Percentiles rank a stretch among this genome's conserved stretches.
Conservation (phyloP, 2,113 vertebrate genomes). For the Myodes glareolus region DNA sequence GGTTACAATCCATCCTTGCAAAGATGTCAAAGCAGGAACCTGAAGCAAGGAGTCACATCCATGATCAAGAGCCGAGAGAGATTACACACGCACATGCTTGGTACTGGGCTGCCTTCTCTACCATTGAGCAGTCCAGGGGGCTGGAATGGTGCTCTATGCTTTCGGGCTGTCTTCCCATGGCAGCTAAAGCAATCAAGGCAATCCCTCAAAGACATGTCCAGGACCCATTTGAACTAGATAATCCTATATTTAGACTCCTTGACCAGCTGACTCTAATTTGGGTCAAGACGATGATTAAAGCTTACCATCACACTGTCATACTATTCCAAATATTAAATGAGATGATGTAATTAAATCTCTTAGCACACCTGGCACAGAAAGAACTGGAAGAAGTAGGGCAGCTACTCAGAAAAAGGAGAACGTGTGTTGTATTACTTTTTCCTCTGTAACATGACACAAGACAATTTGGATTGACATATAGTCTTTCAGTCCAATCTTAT, state of each 20-base stretch:
- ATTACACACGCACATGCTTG: not conserved
- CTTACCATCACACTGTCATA: not conserved
- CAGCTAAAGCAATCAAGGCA: not conserved
- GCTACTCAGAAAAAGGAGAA: not conserved
- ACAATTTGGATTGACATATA: not conserved
- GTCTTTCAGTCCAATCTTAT: not conserved
- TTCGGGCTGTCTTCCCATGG: not conserved
- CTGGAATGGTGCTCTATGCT: not conserved
- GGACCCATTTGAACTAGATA: not conserved
- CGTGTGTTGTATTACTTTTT: constrained; percentile 1
- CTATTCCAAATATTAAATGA: constrained; percentile 35
- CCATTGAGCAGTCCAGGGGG: not conserved
- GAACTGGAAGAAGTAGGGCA: constrained; percentile 19
- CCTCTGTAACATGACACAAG: not conserved
- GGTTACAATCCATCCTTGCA: not conserved
- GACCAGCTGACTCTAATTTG: not conserved
- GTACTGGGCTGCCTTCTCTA: not conserved
- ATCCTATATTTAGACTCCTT: not conserved
- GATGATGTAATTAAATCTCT: constrained; percentile 33
- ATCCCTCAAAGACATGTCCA: too few relatives aligned
- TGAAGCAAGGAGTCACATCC: not conserved
- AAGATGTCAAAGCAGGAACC: not conserved
- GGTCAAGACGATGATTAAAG: not conserved
- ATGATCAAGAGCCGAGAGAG: not conserved
- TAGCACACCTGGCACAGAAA: constrained; percentile 24